Evolutionary conservation across 2,888 invertebrate genomes (phyloP).

Genomic region (Andrena bucephala): DNA sequence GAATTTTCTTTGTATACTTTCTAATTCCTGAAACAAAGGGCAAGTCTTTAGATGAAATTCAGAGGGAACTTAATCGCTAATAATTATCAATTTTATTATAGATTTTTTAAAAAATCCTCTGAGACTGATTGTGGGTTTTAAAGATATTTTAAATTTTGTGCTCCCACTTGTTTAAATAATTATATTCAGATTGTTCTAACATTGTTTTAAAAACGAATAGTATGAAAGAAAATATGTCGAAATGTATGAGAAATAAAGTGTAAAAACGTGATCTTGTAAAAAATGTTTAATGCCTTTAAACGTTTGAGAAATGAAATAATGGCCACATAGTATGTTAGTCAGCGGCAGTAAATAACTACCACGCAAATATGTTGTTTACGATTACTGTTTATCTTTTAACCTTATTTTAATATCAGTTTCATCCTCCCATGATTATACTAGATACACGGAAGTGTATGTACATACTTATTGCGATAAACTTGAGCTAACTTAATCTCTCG

Average conservation of each 20-base stretch:
- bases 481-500: too few species aligned
- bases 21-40: constrained; percentile 87
- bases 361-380: too few species aligned
- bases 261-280: neutral
- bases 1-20: constrained; percentile 89
- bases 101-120: neutral
- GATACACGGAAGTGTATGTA: too few species aligned
- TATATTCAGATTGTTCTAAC: neutral
- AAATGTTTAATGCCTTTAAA: neutral
- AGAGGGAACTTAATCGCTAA: constrained; percentile 78
- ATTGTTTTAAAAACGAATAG: too few species aligned
- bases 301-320: neutral
- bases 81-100: neutral
- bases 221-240: neutral
- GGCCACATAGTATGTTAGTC: too few species aligned
- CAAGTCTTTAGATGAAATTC: constrained; percentile 85
- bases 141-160: neutral
- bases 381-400: too few species aligned
- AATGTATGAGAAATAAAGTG: neutral
- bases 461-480: too few species aligned
- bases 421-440: too few species aligned
- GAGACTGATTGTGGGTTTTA: constrained; percentile 7
- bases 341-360: too few species aligned
- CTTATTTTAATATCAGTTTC: constrained; percentile 1
- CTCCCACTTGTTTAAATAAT: neutral